Base-by-base conservation (phyloP, 2,797 vertebrate genomes). In the Centropyge bicolor region DNA sequence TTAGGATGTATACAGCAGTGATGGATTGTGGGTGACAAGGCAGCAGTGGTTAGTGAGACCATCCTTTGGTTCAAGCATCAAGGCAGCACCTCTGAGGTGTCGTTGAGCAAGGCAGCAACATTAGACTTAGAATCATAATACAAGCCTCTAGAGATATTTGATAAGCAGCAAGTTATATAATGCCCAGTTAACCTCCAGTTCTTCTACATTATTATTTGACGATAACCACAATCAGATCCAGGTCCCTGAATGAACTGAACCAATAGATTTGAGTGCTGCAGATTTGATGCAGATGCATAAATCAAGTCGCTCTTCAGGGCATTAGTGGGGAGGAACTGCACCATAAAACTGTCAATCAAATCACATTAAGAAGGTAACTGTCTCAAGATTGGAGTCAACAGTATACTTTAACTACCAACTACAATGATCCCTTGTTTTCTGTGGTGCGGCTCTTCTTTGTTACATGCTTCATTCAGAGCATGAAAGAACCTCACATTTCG, bases 301-400 rank as follows among this genome's bases (percentile, higher is more conserved):
- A 79, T 73, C 74, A 60, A 54, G 62, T 70, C 62, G 31, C 49
- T 71, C 64, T 70, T 56, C 22, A 8, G 38, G 45, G 64, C 45
- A 41, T 62, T 43, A 67, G 41, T 4, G 51, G 59, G 51, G 73
- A 79, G 74, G 60, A 52, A 27, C 24, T 51, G 55, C 17, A 38
- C 45, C 35, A 45, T 83, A 74, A 85, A 87, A 0, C 52, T 76
- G 61, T 70, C 82, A 72, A 36, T 84, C 66, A 73, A 59, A 40
- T 12, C 11, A n/a, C 56, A 82, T 72, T 63, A 67, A 64, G 48
- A 14, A 27, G 31, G 36, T 56, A 62, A 52, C 27, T 20, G 36
- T 65, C 27, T 62, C 27, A 46, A 35, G 38, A 40, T 36, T 16
- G 16, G 22, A 46, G 54, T 35, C 36, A 67, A 75, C 48, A 59